A percentile compares a stretch with the other conserved stretches of the same genome.
These are phyloP conservation scores for Drosophila tristis DNA, from an alignment of 1,140 invertebrate genomes.

Conservation along the genomic window DNA sequence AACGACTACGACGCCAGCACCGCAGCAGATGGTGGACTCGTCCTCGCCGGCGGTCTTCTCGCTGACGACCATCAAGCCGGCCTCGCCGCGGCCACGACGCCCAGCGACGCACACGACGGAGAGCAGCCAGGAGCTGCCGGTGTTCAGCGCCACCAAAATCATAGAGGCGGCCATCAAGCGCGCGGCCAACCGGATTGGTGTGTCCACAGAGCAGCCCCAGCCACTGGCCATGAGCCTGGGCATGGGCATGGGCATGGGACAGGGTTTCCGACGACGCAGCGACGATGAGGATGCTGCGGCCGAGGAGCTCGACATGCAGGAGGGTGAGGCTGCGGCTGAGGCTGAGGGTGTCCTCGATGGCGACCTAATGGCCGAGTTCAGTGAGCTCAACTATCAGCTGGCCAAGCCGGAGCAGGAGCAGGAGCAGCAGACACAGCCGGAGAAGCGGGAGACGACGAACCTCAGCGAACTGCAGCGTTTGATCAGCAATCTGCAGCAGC, in stretches of 20 bases:
- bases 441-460: constrained; percentile 22
- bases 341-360: constrained; percentile 59
- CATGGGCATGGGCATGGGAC: constrained; percentile 7
- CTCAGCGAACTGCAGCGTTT: constrained; percentile 77
- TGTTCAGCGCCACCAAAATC: constrained; percentile 80
- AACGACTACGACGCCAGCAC: constrained; percentile 26
- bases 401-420: constrained; percentile 68
- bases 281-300: constrained; percentile 34
- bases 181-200: constrained; percentile 75
- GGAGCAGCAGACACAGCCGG: constrained; percentile 20
- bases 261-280: constrained; percentile 67
- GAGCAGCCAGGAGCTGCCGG: constrained; percentile 69
- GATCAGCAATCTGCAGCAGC: constrained; percentile 76
- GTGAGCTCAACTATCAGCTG: constrained; percentile 77
- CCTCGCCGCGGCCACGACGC: constrained; percentile 26
- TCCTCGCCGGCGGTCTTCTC: constrained; percentile 78
- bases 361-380: constrained; percentile 78
- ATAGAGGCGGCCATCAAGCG: constrained; percentile 79
- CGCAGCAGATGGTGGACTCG: constrained; percentile 49
- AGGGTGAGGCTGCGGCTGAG: constrained; percentile 1
- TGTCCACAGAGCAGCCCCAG: constrained; percentile 65
- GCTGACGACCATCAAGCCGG: constrained; percentile 67
- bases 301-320: constrained; percentile 8
- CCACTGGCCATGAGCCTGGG: constrained; percentile 29
- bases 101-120: constrained; percentile 57